phyloP scores from a whole-genome alignment of 2,888 invertebrate species.

The Agonopterix alstromeriana region DNA sequence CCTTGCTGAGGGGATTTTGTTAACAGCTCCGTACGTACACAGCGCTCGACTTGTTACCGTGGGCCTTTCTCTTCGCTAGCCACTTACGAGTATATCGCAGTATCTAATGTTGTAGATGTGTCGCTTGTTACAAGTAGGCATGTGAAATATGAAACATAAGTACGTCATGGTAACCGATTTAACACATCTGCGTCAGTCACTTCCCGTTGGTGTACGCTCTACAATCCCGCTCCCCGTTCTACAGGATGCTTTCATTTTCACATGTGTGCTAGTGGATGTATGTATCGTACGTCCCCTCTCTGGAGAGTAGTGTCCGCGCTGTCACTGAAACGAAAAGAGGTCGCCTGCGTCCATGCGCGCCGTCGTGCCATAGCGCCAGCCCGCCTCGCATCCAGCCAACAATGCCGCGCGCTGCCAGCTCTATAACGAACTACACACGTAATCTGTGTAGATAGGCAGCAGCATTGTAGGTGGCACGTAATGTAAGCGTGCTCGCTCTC shows the following conservation, averaged over 20 bases:
- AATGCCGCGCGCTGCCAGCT: slow-evolving; percentile 42
- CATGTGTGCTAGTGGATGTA: not conserved
- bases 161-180: too few relatives aligned
- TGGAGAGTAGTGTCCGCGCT: slow-evolving; percentile 34
- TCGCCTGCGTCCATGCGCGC: slow-evolving; percentile 46
- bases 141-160: not conserved
- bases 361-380: slow-evolving; percentile 24
- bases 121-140: not conserved
- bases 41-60: not conserved
- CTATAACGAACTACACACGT: slow-evolving; percentile 50
- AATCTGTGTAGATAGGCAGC: slow-evolving; percentile 45
- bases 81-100: not conserved
- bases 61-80: slow-evolving; percentile 15
- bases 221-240: not conserved
- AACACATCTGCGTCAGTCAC: not conserved
- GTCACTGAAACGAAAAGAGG: slow-evolving; percentile 71
- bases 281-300: slow-evolving; percentile 17
- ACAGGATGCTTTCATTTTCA: slow-evolving; percentile 22
- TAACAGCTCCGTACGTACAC: slow-evolving; percentile 21
- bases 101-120: not conserved
- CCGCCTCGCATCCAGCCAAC: slow-evolving; percentile 51
- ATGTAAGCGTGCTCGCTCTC: slow-evolving; percentile 58
- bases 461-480: slow-evolving; percentile 56
- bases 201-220: not conserved
- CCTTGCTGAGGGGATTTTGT: slow-evolving; percentile 68